Evolutionary conservation across 2,888 invertebrate species (phyloP).

Genomic region (Ennomos erosarius): DNA sequence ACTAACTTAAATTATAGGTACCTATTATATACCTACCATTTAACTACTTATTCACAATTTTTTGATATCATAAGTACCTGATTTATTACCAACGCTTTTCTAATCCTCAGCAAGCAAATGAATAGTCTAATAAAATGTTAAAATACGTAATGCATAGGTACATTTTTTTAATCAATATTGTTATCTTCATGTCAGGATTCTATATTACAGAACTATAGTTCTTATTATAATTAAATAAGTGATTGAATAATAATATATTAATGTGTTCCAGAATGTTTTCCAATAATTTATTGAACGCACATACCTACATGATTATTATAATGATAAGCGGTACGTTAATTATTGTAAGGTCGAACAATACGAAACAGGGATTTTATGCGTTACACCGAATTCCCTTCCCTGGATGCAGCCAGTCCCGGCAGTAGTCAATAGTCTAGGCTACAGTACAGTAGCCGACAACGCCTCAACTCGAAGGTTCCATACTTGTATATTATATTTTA

Average conservation of each 20-base stretch:
- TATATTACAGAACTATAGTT: constrained; percentile 16
- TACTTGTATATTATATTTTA: too few relatives aligned
- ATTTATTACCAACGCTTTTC: too few relatives aligned
- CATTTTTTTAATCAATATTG: too few relatives aligned
- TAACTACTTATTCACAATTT: too few relatives aligned
- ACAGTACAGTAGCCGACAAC: neutral
- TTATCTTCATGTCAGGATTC: constrained; percentile 17
- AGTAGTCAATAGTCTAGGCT: neutral
- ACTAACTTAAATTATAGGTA: too few relatives aligned
- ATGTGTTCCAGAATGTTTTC: constrained; percentile 82
- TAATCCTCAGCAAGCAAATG: neutral
- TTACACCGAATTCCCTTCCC: constrained; percentile 34
- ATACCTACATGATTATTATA: constrained; percentile 47
- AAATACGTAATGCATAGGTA: neutral
- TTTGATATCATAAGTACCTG: too few relatives aligned
- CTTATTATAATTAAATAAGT: constrained; percentile 46
- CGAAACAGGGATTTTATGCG: constrained; percentile 75
- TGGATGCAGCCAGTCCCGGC: neutral
- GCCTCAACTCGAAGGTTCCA: too few relatives aligned
- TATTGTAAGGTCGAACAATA: constrained; percentile 64
- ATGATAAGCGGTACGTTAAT: constrained; percentile 40
- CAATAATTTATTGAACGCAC: constrained; percentile 64
- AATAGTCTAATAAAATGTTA: constrained; percentile 5
- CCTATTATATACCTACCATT: too few relatives aligned
- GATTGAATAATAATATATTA: constrained; percentile 41